These are phyloP conservation scores for Pogonocherus hispidulus DNA, from an alignment of 2,888 invertebrate species.

Conservation along the genomic window DNA sequence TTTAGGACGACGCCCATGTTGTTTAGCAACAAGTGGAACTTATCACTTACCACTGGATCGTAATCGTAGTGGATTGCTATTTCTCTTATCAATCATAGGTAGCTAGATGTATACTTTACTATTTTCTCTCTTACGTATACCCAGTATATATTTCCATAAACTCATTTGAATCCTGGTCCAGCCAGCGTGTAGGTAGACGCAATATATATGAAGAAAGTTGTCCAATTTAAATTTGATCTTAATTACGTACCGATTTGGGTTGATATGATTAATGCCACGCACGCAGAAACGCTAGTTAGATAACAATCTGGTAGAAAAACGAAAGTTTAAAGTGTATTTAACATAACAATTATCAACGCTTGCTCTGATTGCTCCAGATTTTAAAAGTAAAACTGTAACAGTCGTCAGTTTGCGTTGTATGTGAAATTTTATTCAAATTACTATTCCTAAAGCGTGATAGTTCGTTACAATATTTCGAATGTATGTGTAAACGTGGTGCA, in stretches of 20 bases:
- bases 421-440: neutral
- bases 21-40: too few species aligned
- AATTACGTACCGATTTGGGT: neutral
- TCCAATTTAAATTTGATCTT: neutral
- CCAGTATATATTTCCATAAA: too few species aligned
- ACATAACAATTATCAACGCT: neutral
- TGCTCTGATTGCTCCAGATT: neutral
- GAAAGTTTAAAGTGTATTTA: neutral
- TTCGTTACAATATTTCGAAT: too few species aligned
- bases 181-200: neutral
- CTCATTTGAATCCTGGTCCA: neutral
- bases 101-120: too few species aligned
- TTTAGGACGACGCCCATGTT: too few species aligned
- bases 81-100: too few species aligned
- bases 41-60: too few species aligned
- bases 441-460: too few species aligned
- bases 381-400: neutral
- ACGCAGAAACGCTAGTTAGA: neutral
- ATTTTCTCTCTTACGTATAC: too few species aligned
- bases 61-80: too few species aligned
- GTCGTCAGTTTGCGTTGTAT: neutral
- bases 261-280: neutral
- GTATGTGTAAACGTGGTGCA: too few species aligned
- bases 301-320: neutral
- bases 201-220: neutral